A percentile compares a stretch with the other conserved stretches of the same genome.
These are phyloP conservation scores for Chymomyza amoena DNA, from an alignment of 2,888 invertebrate genomes.

Conservation along the genomic window DNA sequence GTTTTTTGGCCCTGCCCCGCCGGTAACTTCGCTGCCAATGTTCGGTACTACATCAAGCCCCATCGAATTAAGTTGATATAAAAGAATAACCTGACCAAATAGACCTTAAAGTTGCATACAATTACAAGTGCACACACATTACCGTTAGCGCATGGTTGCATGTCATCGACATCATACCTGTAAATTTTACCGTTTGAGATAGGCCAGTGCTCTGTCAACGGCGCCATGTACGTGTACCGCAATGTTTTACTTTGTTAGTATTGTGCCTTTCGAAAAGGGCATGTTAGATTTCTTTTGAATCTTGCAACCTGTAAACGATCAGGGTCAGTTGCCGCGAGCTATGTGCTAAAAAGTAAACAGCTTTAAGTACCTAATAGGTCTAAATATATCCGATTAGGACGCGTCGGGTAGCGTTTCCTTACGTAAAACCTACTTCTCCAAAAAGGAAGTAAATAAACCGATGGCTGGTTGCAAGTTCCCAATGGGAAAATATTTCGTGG, in stretches of 20 bases:
- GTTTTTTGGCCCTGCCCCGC: conserved; percentile 30
- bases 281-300: neutral
- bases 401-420: too few relatives aligned
- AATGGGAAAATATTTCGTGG: too few relatives aligned
- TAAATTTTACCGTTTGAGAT: conserved; percentile 51
- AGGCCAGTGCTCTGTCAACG: conserved; percentile 16
- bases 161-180: conserved; percentile 34
- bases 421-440: too few relatives aligned
- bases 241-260: neutral
- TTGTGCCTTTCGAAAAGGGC: neutral
- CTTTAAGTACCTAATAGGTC: too few relatives aligned
- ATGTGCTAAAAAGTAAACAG: too few relatives aligned
- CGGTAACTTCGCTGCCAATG: conserved; percentile 18
- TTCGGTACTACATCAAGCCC: neutral
- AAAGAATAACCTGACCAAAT: conserved; percentile 47
- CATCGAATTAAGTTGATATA: conserved; percentile 20
- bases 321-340: too few relatives aligned
- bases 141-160: conserved; percentile 55
- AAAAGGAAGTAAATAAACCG: too few relatives aligned
- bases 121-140: conserved; percentile 68
- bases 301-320: neutral
- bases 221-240: neutral
- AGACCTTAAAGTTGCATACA: conserved; percentile 49
- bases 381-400: too few relatives aligned
- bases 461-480: too few relatives aligned